Evolutionary conservation across 2,888 invertebrate genomes (phyloP), one percentile per base, ranked within the genome.

Genomic region (Tryphoninae sp.): DNA sequence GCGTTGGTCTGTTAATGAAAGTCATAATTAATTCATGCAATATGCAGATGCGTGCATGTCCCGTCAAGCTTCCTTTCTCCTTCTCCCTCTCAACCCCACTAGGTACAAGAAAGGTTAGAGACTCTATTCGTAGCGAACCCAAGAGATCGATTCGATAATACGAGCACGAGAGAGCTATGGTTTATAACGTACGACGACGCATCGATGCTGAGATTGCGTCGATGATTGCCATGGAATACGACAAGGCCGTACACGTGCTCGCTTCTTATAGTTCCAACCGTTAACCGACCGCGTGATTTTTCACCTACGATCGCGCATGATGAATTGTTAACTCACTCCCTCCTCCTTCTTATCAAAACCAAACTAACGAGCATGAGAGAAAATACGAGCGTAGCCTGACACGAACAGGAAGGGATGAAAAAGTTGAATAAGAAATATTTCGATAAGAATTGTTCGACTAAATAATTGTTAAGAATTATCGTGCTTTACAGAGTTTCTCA

Each of bases 21-120:
- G 45, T 78, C 64, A 81, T 81, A 81, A 81, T 78, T 78, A 81
- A 78, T 78, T 72, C 81, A 78, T 78, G 78, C 74, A 75, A 75
- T 78, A 75, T 81, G 74, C 78, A 78, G 64, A 78, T 78, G n/a
- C 61, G 62, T 26, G 65, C 26, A 16, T 19, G 26, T 13, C 13
- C n/a, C 19, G 19, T 33, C 13, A 51, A 26, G 13, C 45, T 45
- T 3, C 13, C 45, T 45, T 13, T 13, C 45, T 45, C 45, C 13
- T 8, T 7, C 45, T 45, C 45, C 13, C 45, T 45, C 45, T 13
- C 45, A 11, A 2, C 13, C 45, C 13, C 13, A 45, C 45, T 2
- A 13, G 45, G 49, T n/a, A 51, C 40, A 40, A 64, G 9, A n/a
- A 19, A 59, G 23, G 45, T 3, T 9, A 45, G 45, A 45, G 45